A percentile compares a stretch with the other conserved stretches of the same genome.
Evolutionary conservation across 1,140 invertebrate species (phyloP).

Genomic region (Archivesica marissinica): DNA sequence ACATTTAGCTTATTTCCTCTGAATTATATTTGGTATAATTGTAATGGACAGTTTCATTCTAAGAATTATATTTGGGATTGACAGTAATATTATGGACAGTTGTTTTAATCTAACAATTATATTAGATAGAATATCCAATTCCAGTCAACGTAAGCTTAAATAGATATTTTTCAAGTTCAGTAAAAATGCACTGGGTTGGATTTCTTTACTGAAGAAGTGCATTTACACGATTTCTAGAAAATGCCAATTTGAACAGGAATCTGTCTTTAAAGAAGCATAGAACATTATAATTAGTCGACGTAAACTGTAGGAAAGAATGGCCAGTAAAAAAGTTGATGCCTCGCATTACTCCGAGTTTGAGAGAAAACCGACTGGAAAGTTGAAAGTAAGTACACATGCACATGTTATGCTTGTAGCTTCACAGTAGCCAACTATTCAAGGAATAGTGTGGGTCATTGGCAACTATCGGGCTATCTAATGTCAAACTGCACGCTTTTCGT

Average conservation of each 20-base stretch:
- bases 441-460: no score
- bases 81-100: no score
- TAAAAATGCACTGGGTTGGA: background rate
- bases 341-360: slow-evolving; percentile 18
- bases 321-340: slow-evolving; percentile 25
- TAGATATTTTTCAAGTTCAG: background rate
- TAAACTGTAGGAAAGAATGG: background rate
- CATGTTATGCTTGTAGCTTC: background rate
- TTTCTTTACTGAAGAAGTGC: background rate
- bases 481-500: background rate
- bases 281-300: background rate
- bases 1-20: no score
- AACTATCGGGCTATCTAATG: no score
- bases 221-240: background rate
- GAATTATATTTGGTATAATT: no score
- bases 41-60: no score
- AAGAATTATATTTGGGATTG: no score
- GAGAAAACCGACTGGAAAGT: background rate
- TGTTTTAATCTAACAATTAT: no score
- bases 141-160: background rate
- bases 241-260: background rate
- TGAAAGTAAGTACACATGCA: slow-evolving; percentile 4
- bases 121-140: background rate
- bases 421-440: no score
- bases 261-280: background rate